Base-by-base conservation (phyloP, 2,888 invertebrate genomes). In the Leucophora obtusa region DNA sequence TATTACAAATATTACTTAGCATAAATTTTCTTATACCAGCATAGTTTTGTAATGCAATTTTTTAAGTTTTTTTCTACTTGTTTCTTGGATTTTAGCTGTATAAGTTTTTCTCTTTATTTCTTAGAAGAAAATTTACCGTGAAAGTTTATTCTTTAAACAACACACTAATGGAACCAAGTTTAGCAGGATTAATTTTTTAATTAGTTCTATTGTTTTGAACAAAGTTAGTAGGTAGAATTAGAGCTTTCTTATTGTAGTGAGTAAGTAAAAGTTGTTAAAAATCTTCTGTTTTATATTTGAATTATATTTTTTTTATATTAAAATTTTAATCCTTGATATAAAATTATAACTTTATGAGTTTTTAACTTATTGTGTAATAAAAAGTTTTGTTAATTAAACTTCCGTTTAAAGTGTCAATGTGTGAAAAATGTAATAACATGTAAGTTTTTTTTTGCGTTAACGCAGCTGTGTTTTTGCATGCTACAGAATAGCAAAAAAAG, bases 371-470 rank as follows among this genome's bases (percentile, higher is more conserved):
- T 38, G 8, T 38, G 2, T 38, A 38, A 11, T 38, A 2, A 38
- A 38, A 38, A 77, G 73, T 65, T 70, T 81, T 74, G 81, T 81
- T 81, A 81, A 81, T 81, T 81, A 81, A 81, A 81, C 73, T 77
- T 81, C 81, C 73, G 73, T 77, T 81, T 81, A 66, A 86, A 86
- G 87, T 87, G 87, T 85, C 87, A 87, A 87, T 85, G 86, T 87
- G 87, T 85, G 87, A 87, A 87, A 86, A 87, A 85, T 85, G 84
- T 85, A 87, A 87, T 87, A 87, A 87, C 84, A 85, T 86, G 85
- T 84, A 83, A 86, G 82, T 87, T 86, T 86, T 85, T 86, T 84
- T 84, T 85, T 3, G 14, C 38, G 28, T 11, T 54, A 17, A 72
- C 54, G 59, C 81, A 81, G 73, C 81, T 81, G 81, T 65, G 35